Evolutionary conservation across 2,797 vertebrate genomes (phyloP).

Genomic region (Sebastes trivittatus): DNA sequence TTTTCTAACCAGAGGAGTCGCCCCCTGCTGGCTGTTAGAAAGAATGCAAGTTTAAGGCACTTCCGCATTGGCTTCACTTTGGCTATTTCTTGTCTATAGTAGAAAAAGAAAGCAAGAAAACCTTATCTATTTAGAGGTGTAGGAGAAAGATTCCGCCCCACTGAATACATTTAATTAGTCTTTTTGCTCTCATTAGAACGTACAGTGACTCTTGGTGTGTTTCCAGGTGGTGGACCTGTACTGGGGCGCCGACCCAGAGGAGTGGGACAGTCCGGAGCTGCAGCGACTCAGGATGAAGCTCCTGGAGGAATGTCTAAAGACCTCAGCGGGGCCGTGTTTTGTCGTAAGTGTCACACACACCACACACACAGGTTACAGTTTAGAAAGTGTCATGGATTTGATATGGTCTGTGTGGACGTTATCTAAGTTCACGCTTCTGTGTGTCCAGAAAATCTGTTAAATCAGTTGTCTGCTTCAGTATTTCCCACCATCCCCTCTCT

Average conservation of each 20-base stretch:
- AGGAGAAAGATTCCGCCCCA: neutral
- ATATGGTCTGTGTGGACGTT: neutral
- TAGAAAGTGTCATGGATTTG: neutral
- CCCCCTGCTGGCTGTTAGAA: too few relatives aligned
- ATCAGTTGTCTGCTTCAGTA: neutral
- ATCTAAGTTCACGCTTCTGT: neutral
- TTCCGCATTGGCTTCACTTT: too few relatives aligned
- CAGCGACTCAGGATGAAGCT: slow-evolving; percentile 95
- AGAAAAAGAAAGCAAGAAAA: neutral
- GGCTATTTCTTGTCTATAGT: too few relatives aligned
- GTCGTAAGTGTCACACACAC: slow-evolving; percentile 87
- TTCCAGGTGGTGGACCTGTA: slow-evolving; percentile 95
- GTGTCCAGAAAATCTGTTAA: neutral
- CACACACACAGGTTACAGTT: neutral
- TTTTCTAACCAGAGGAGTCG: too few relatives aligned
- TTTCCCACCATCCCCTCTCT: neutral
- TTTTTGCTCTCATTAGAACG: neutral
- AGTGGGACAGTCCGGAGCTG: slow-evolving; percentile 95
- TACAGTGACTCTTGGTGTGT: neutral
- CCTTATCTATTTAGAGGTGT: neutral
- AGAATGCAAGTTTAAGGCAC: too few relatives aligned
- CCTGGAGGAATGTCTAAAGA: slow-evolving; percentile 96
- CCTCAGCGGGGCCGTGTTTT: slow-evolving; percentile 97
- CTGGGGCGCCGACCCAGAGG: slow-evolving; percentile 93
- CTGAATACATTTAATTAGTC: neutral